phyloP scores from a whole-genome alignment of 1,140 invertebrate species.

The Acromyrmex heyeri region DNA sequence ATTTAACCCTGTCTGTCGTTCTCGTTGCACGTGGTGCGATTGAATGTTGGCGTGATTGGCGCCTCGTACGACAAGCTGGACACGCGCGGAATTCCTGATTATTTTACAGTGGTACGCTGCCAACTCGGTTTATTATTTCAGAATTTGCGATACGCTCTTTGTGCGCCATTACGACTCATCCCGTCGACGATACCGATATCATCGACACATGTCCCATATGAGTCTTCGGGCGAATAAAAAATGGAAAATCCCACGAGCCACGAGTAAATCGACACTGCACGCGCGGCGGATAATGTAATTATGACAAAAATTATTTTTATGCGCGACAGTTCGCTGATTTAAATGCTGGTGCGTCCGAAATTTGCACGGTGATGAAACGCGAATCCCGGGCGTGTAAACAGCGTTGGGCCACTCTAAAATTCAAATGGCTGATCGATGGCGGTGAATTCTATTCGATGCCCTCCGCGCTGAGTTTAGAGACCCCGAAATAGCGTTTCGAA shows the following conservation, averaged over 20 bases:
- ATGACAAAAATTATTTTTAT: constrained; percentile 58
- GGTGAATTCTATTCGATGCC: constrained; percentile 35
- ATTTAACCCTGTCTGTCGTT: constrained; percentile 72
- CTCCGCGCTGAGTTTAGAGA: neutral
- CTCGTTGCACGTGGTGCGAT: constrained; percentile 75
- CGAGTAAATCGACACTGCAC: constrained; percentile 27
- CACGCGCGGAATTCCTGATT: constrained; percentile 84
- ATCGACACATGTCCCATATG: constrained; percentile 53
- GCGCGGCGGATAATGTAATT: constrained; percentile 42
- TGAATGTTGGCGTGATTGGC: constrained; percentile 86
- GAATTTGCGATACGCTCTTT: constrained; percentile 75
- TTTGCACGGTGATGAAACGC: constrained; percentile 39
- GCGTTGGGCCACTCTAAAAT: constrained; percentile 54
- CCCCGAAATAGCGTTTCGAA: constrained; percentile 5
- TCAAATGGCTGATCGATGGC: constrained; percentile 60
- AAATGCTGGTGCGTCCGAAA: constrained; percentile 46
- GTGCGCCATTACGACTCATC: constrained; percentile 69
- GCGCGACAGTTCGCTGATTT: constrained; percentile 39
- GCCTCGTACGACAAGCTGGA: constrained; percentile 80
- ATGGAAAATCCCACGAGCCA: constrained; percentile 29
- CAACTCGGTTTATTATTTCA: constrained; percentile 83
- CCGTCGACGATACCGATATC: constrained; percentile 71
- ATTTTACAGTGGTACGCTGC: constrained; percentile 71
- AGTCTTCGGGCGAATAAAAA: constrained; percentile 53
- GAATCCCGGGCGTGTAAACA: constrained; percentile 47